Percentiles rank a stretch among this genome's conserved stretches.
Conservation (phyloP, 2,113 vertebrate genomes). For the Mola mola region DNA sequence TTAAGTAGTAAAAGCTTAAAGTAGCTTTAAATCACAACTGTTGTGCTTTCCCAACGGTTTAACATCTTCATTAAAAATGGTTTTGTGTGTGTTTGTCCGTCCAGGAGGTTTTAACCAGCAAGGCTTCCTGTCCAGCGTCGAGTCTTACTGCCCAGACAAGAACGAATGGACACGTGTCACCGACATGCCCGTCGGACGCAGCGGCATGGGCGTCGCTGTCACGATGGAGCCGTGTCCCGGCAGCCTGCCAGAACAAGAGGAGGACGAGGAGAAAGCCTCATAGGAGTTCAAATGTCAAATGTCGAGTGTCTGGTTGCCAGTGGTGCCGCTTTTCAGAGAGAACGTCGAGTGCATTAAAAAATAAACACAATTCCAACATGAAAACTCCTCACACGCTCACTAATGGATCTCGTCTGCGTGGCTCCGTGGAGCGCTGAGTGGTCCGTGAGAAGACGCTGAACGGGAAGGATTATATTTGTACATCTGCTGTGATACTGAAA, state of each 20-base stretch:
- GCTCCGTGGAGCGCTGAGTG: neutral
- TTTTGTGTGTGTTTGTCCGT: slow-evolving; percentile 1
- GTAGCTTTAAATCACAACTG: neutral
- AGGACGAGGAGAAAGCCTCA: neutral
- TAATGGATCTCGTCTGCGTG: neutral
- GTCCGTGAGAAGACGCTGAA: neutral
- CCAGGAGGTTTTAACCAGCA: slow-evolving; percentile 84
- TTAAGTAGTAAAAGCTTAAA: no score
- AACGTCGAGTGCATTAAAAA: slow-evolving; percentile 9
- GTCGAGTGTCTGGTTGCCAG: neutral
- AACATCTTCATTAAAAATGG: slow-evolving; percentile 16
- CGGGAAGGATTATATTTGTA: slow-evolving; percentile 4
- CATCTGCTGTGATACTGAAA: neutral
- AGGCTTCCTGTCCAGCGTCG: slow-evolving; percentile 83
- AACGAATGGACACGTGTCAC: slow-evolving; percentile 80
- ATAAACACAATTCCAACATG: neutral
- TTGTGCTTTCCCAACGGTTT: neutral
- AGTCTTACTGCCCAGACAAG: slow-evolving; percentile 79
- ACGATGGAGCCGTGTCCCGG: slow-evolving; percentile 88
- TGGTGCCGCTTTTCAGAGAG: slow-evolving; percentile 24
- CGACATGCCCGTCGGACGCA: slow-evolving; percentile 79
- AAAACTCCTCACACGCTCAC: neutral
- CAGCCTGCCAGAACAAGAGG: slow-evolving; percentile 72
- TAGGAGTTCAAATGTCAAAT: neutral
- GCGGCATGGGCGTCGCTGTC: slow-evolving; percentile 85